These are phyloP conservation scores for Danio kyathit DNA, from an alignment of 2,797 vertebrate genomes.

Conservation along the genomic window DNA sequence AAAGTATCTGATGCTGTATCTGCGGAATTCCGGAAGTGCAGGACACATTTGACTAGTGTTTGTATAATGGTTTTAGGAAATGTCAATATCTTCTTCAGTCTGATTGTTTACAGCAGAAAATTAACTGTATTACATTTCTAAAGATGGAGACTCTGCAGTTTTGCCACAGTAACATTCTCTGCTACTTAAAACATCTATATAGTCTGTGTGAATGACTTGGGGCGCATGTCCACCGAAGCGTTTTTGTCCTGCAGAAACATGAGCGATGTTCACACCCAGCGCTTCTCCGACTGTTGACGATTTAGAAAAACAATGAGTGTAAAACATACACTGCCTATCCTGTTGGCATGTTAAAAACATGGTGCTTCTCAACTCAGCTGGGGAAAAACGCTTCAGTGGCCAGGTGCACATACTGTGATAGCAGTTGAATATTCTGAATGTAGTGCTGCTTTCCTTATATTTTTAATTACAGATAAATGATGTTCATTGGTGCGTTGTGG, in stretches of 20 bases:
- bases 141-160: neutral
- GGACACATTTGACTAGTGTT: neutral
- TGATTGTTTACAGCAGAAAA: constrained; percentile 16
- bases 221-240: too few relatives aligned
- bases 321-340: too few relatives aligned
- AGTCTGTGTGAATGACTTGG: neutral
- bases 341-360: too few relatives aligned
- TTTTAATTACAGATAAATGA: constrained; percentile 4
- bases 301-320: too few relatives aligned
- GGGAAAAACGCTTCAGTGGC: too few relatives aligned
- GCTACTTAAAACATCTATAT: constrained; percentile 6
- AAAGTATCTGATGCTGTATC: constrained; percentile 15
- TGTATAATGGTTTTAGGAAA: neutral
- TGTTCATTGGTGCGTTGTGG: neutral
- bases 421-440: constrained; percentile 8
- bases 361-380: too few relatives aligned
- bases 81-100: constrained; percentile 13
- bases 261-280: too few relatives aligned
- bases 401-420: neutral
- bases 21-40: constrained; percentile 5
- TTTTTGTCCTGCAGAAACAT: too few relatives aligned
- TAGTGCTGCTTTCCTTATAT: neutral
- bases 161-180: constrained; percentile 11
- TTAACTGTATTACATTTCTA: neutral
- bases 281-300: too few relatives aligned